A percentile compares a stretch with the other conserved stretches of the same genome.
Conservation (phyloP, 1,140 invertebrate species). For the Drosophila pallidifrons region DNA sequence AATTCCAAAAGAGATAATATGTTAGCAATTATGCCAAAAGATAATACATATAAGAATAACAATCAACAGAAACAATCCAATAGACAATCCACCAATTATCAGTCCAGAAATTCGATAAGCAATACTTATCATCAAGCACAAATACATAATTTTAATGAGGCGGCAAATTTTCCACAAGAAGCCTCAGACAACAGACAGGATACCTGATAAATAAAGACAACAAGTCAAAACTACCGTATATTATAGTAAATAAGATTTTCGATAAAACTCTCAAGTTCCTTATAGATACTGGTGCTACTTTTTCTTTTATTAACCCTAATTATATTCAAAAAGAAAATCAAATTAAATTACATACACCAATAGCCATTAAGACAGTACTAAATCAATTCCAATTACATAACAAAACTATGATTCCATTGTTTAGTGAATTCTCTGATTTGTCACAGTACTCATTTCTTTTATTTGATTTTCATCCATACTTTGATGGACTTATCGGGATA, state of each 20-base stretch:
- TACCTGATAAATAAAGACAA: conserved; percentile 21
- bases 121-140: conserved; percentile 25
- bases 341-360: conserved; percentile 39
- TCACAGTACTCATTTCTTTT: too few relatives aligned
- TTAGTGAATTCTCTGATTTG: too few relatives aligned
- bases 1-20: conserved; percentile 8
- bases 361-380: conserved; percentile 37
- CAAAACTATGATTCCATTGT: too few relatives aligned
- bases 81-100: conserved; percentile 34
- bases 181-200: conserved; percentile 3
- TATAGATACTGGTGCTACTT: conserved; percentile 17
- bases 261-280: conserved; percentile 27
- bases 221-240: background rate
- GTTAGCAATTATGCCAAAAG: conserved; percentile 16
- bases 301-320: conserved; percentile 26
- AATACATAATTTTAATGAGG: conserved; percentile 4
- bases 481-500: conserved; percentile 14
- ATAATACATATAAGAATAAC: conserved; percentile 30
- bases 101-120: conserved; percentile 14
- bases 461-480: background rate
- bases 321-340: conserved; percentile 32
- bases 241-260: conserved; percentile 14
- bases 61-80: conserved; percentile 34
- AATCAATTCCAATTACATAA: conserved; percentile 32
- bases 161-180: conserved; percentile 5